Evolutionary conservation across 2,113 vertebrate genomes (phyloP).

Genomic region (Hyperoodon ampullatus): DNA sequence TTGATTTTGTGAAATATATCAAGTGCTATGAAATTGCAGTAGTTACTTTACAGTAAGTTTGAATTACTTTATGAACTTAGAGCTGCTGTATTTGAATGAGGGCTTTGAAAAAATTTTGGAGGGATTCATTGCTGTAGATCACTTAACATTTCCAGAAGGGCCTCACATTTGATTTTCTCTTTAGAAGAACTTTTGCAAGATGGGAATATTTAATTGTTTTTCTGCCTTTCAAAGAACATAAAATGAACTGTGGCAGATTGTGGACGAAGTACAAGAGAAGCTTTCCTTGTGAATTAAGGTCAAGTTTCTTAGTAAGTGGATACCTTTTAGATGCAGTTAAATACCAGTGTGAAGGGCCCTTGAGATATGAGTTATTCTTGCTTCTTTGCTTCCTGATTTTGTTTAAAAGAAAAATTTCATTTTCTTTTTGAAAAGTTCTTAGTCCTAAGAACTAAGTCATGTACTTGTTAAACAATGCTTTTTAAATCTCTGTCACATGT

Average conservation of each 20-base stretch:
- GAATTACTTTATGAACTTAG: neutral
- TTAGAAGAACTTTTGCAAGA: neutral
- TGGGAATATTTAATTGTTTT: slow-evolving; percentile 58
- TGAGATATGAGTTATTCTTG: neutral
- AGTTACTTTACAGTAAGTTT: neutral
- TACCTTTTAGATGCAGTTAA: slow-evolving; percentile 15
- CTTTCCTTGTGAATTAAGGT: slow-evolving; percentile 63
- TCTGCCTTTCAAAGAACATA: slow-evolving; percentile 42
- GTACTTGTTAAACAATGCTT: neutral
- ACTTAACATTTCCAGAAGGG: neutral
- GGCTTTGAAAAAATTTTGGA: neutral
- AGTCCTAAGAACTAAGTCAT: neutral
- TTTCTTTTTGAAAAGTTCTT: slow-evolving; percentile 25
- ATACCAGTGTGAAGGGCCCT: slow-evolving; percentile 32
- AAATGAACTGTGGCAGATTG: slow-evolving; percentile 47
- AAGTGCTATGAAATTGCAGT: neutral
- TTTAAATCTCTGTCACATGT: neutral
- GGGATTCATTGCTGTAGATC: neutral
- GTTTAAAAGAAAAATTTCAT: neutral
- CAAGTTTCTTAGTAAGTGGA: slow-evolving; percentile 40
- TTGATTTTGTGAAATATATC: neutral
- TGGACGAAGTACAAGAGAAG: slow-evolving; percentile 13
- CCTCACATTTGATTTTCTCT: slow-evolving; percentile 33
- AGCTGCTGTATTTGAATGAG: slow-evolving; percentile 7
- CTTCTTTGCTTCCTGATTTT: neutral